A percentile compares a stretch with the other conserved stretches of the same genome.
Evolutionary conservation across 2,113 vertebrate species (phyloP).

Genomic region (Sinocyclocheilus rhinocerous): DNA sequence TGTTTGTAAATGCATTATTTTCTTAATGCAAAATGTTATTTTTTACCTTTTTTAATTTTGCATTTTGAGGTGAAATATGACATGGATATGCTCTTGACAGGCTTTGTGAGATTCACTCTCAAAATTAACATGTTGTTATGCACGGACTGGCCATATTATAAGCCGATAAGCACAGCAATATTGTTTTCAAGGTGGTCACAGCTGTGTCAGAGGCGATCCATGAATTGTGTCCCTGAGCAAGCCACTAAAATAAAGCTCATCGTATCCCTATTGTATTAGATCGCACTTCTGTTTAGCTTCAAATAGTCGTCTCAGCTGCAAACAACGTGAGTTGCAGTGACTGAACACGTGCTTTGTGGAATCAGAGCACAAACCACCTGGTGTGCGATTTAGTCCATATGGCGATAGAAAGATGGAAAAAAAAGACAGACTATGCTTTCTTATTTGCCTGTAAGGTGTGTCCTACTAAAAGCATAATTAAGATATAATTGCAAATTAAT

Average conservation of each 20-base stretch:
- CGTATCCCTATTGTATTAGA: background rate
- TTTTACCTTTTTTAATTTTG: background rate
- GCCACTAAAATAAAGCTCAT: background rate
- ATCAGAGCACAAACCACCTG: constrained; percentile 19
- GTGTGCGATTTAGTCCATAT: constrained; percentile 12
- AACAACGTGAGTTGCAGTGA: background rate
- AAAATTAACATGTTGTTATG: background rate
- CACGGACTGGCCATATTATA: background rate
- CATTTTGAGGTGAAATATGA: background rate
- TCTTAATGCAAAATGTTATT: background rate
- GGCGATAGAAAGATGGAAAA: background rate
- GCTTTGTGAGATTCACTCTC: background rate
- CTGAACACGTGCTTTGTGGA: background rate
- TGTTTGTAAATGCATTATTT: too few species aligned
- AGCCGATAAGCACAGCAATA: background rate
- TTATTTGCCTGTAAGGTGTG: constrained; percentile 56
- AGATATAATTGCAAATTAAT: constrained; percentile 48
- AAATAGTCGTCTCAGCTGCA: background rate
- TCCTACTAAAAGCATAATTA: constrained; percentile 58
- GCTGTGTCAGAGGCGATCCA: background rate
- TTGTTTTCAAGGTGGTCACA: background rate
- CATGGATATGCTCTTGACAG: background rate
- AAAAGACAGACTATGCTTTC: constrained; percentile 4
- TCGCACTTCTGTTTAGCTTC: constrained; percentile 6
- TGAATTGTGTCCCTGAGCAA: background rate